Conservation (phyloP, 2,888 invertebrate species). For the Notodonta ziczac region DNA sequence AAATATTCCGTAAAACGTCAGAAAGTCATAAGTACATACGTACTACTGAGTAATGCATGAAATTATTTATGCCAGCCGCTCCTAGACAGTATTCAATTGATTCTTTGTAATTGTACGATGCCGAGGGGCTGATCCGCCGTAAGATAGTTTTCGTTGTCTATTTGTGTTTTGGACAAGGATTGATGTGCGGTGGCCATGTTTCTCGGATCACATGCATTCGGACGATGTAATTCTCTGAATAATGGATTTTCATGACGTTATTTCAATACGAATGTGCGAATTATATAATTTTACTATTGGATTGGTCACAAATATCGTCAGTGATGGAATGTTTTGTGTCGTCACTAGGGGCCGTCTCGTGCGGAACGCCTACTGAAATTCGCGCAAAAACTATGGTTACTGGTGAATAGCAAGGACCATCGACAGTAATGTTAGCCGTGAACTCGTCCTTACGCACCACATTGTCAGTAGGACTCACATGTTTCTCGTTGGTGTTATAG, state of each 20-base stretch:
- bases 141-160: slow-evolving; percentile 73
- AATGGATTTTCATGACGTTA: slow-evolving; percentile 65
- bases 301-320: slow-evolving; percentile 53
- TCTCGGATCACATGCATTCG: slow-evolving; percentile 80
- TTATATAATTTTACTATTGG: slow-evolving; percentile 72
- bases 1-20: slow-evolving; percentile 85
- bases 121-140: slow-evolving; percentile 55
- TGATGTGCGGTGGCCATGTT: slow-evolving; percentile 81
- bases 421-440: slow-evolving; percentile 65
- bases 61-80: slow-evolving; percentile 78
- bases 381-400: slow-evolving; percentile 79
- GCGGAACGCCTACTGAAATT: slow-evolving; percentile 66
- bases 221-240: slow-evolving; percentile 64
- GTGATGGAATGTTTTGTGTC: slow-evolving; percentile 60
- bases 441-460: slow-evolving; percentile 78
- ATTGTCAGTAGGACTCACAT: slow-evolving; percentile 75
- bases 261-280: slow-evolving; percentile 64
- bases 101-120: slow-evolving; percentile 68
- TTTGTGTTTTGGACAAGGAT: slow-evolving; percentile 74
- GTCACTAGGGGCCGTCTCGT: slow-evolving; percentile 55
- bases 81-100: slow-evolving; percentile 72
- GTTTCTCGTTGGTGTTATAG: slow-evolving; percentile 87
- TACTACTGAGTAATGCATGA: slow-evolving; percentile 81
- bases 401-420: slow-evolving; percentile 84
- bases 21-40: slow-evolving; percentile 83